These are phyloP conservation scores for Aurelia sp. DNA, from an alignment of 30 jellyfish, hydroid and myxozoan genomes.

Conservation along the genomic window DNA sequence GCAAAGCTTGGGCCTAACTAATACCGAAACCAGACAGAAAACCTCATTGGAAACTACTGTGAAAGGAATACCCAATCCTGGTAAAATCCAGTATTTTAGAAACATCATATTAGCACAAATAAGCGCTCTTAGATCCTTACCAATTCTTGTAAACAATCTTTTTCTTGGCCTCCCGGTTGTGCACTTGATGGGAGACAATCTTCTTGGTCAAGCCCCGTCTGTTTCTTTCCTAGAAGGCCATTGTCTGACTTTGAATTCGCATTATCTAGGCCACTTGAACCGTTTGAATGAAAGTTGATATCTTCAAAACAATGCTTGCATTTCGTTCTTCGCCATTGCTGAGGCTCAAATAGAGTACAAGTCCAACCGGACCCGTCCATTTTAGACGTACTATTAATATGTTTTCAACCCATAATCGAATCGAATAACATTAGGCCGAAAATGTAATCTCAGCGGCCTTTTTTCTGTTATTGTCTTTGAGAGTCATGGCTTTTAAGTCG, in stretches of 20 bases:
- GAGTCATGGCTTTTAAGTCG: neutral
- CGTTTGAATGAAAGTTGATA: constrained; percentile 1
- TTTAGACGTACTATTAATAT: neutral
- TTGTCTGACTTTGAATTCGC: constrained; percentile 21
- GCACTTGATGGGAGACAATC: constrained; percentile 16
- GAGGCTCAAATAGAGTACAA: constrained; percentile 83
- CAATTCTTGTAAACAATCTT: too few species aligned
- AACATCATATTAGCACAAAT: too few species aligned
- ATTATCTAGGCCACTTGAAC: neutral
- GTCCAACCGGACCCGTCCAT: constrained; percentile 55
- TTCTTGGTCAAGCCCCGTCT: neutral
- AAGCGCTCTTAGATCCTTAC: too few species aligned
- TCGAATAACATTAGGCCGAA: neutral
- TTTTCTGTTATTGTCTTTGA: neutral
- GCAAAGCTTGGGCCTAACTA: too few species aligned
- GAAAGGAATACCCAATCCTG: too few species aligned
- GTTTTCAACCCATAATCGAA: neutral
- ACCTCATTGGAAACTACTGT: too few species aligned
- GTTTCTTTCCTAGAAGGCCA: neutral
- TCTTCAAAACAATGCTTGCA: constrained; percentile 89
- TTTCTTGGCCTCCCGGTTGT: neutral
- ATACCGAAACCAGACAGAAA: too few species aligned
- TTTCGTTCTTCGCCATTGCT: constrained; percentile 92
- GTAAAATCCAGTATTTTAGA: too few species aligned
- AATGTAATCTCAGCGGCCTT: neutral